Conservation (phyloP, 2,888 invertebrate species). For the Aphidius colemani region DNA sequence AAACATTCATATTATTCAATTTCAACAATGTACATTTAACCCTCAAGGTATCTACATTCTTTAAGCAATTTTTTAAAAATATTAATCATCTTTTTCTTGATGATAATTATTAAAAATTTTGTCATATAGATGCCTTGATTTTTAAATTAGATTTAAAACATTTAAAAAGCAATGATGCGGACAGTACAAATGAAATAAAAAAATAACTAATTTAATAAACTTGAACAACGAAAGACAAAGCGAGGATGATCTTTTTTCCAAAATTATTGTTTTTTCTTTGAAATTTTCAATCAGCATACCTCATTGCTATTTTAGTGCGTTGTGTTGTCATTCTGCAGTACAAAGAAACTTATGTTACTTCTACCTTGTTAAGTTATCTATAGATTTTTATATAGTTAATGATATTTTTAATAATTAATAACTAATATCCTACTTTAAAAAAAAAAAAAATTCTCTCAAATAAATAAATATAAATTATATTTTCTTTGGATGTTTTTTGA, state of each 20-base stretch:
- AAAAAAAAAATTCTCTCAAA: too few species aligned
- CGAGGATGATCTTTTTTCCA: conserved; percentile 21
- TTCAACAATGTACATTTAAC: neutral
- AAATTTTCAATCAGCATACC: conserved; percentile 38
- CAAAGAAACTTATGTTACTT: conserved; percentile 44
- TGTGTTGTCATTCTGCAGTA: conserved; percentile 44
- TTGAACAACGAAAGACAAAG: conserved; percentile 20
- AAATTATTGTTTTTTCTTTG: conserved; percentile 12
- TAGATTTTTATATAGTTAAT: conserved; percentile 10
- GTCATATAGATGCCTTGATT: conserved; percentile 5
- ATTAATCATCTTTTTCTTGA: neutral
- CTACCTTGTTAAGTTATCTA: conserved; percentile 29
- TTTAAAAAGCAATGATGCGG: conserved; percentile 11
- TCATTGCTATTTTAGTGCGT: conserved; percentile 43
- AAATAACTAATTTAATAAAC: neutral
- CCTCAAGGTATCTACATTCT: too few species aligned
- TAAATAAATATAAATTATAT: conserved; percentile 2
- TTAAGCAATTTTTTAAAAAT: neutral
- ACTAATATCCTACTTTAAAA: neutral
- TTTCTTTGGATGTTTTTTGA: conserved; percentile 15
- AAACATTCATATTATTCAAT: neutral
- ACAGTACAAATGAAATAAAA: conserved; percentile 12
- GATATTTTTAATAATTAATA: conserved; percentile 8
- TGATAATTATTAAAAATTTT: neutral
- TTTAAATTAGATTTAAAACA: conserved; percentile 1